Conservation (phyloP, 2,113 vertebrate species). For the Bungarus multicinctus region DNA sequence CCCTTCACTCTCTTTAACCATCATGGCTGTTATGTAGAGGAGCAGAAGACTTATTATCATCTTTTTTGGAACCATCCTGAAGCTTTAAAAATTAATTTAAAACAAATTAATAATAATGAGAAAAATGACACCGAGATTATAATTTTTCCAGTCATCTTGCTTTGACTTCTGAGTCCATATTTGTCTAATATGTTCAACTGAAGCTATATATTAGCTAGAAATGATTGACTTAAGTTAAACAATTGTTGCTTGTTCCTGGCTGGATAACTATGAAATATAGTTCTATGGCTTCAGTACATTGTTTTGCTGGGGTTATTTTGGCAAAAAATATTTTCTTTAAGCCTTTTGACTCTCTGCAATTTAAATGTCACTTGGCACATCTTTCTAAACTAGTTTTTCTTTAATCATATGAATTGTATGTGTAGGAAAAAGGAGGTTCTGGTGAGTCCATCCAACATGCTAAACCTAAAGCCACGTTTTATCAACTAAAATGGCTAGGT, state of each 20-base stretch:
- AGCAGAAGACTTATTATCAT: slow-evolving; percentile 64
- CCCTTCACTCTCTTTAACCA: slow-evolving; percentile 73
- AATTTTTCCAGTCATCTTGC: background rate
- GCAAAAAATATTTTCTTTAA: background rate
- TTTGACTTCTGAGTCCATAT: background rate
- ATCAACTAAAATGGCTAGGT: background rate
- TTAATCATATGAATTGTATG: background rate
- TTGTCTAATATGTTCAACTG: background rate
- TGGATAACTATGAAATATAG: background rate
- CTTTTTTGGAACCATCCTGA: slow-evolving; percentile 66
- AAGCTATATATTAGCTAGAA: background rate
- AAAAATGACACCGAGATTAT: background rate
- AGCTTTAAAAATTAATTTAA: background rate
- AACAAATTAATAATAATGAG: background rate
- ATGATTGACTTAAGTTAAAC: background rate
- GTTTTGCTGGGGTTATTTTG: background rate
- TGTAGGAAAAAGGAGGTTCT: background rate
- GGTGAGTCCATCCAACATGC: background rate
- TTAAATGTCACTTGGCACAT: background rate
- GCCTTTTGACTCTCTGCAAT: background rate
- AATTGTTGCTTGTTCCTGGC: background rate
- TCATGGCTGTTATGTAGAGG: slow-evolving; percentile 62
- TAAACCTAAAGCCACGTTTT: background rate
- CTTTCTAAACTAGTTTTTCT: background rate
- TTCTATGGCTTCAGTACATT: background rate